Conservation (phyloP, 2,888 invertebrate genomes). For the Agriopis marginaria region DNA sequence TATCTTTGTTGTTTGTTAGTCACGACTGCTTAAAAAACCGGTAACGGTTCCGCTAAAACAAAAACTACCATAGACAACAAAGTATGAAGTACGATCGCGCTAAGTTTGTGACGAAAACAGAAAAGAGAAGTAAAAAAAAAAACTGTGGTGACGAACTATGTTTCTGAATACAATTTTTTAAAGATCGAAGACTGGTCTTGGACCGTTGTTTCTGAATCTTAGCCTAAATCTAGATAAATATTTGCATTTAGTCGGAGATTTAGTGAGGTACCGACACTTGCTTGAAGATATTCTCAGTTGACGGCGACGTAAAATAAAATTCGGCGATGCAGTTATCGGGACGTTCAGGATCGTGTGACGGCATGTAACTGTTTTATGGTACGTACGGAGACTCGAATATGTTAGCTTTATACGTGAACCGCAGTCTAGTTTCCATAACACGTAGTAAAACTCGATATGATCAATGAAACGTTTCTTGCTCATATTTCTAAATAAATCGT, state of each 20-base stretch:
- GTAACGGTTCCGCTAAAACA: too few species aligned
- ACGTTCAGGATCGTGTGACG: conserved; percentile 43
- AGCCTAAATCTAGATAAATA: conserved; percentile 38
- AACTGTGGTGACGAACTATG: too few species aligned
- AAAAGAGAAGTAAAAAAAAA: too few species aligned
- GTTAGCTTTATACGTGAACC: conserved; percentile 24
- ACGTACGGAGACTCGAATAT: conserved; percentile 24
- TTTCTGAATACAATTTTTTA: too few species aligned
- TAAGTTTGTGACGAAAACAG: too few species aligned
- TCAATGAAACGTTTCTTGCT: conserved; percentile 18
- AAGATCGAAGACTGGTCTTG: too few species aligned
- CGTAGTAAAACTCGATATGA: conserved; percentile 26
- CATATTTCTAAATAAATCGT: conserved; percentile 9
- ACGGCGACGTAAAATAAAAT: conserved; percentile 48
- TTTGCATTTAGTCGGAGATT: conserved; percentile 41
- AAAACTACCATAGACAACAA: too few species aligned
- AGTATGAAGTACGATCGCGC: too few species aligned
- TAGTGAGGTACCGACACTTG: conserved; percentile 36
- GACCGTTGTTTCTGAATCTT: conserved; percentile 37
- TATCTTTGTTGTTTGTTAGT: too few species aligned
- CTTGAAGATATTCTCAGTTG: conserved; percentile 34
- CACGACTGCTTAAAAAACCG: too few species aligned
- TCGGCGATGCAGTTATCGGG: conserved; percentile 48
- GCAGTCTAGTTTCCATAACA: conserved; percentile 31
- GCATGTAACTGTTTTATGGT: conserved; percentile 44